phyloP scores from a whole-genome alignment of 2,888 invertebrate species.

The Eustalomyia histrio region DNA sequence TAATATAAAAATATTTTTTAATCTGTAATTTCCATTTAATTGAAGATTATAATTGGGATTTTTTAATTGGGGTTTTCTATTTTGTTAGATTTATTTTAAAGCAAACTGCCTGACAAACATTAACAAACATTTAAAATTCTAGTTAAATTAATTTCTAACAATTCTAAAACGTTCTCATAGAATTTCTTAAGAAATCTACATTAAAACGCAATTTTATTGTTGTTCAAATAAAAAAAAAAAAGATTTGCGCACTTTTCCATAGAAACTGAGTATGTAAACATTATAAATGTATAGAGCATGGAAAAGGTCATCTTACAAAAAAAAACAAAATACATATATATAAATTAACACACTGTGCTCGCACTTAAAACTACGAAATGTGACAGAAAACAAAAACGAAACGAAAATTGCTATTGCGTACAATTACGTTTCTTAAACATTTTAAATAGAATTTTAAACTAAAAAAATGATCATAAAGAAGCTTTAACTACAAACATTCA shows the following conservation, averaged over 20 bases:
- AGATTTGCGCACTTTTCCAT: conserved; percentile 64
- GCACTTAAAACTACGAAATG: conserved; percentile 11
- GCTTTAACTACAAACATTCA: conserved; percentile 37
- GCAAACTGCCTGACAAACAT: neutral
- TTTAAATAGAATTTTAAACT: conserved; percentile 52
- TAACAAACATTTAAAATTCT: conserved; percentile 12
- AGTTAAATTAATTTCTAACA: conserved; percentile 23
- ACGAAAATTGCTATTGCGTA: conserved; percentile 61
- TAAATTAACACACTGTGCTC: conserved; percentile 15
- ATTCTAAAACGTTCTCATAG: conserved; percentile 43
- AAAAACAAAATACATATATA: conserved; percentile 16
- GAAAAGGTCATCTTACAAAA: conserved; percentile 57
- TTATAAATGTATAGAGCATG: conserved; percentile 40
- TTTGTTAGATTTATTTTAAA: too few species aligned
- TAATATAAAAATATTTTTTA: too few species aligned
- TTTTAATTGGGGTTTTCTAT: too few species aligned
- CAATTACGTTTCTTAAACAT: conserved; percentile 42
- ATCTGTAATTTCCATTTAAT: too few species aligned
- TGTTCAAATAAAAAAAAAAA: conserved; percentile 26
- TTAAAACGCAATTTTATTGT: conserved; percentile 45
- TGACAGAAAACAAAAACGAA: conserved; percentile 20
- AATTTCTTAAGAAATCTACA: conserved; percentile 45
- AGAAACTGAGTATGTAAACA: conserved; percentile 41
- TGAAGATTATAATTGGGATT: too few species aligned
- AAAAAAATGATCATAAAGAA: conserved; percentile 42